These are phyloP conservation scores for Zhuqinia jingwanae DNA, from an alignment of 2,888 invertebrate species.

Conservation along the genomic window DNA sequence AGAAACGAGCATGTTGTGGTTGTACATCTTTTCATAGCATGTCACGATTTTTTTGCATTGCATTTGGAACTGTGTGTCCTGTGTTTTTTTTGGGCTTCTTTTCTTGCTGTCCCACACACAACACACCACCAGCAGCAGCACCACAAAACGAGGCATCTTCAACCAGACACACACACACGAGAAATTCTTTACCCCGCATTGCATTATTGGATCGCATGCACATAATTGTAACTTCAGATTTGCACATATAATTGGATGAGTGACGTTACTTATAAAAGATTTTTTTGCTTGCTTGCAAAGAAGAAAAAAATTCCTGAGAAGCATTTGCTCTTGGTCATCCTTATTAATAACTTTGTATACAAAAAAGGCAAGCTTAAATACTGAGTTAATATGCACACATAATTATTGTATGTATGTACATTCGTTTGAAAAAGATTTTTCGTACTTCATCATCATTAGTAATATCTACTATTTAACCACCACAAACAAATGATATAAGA, in stretches of 20 bases:
- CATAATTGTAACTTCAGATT: background rate
- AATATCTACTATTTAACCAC: background rate
- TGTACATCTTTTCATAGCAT: no score
- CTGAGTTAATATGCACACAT: no score
- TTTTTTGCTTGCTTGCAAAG: background rate
- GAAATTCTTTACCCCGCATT: background rate
- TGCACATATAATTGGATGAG: background rate
- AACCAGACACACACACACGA: background rate
- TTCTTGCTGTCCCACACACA: no score
- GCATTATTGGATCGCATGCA: conserved; percentile 2
- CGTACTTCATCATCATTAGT: background rate
- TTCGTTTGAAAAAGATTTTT: conserved; percentile 1
- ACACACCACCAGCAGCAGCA: no score
- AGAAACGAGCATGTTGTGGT: no score
- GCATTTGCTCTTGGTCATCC: conserved; percentile 33
- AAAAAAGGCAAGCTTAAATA: background rate
- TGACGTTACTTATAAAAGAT: background rate
- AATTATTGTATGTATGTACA: no score
- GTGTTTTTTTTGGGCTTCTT: no score
- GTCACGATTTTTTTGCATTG: conserved; percentile 35
- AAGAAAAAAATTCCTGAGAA: conserved; percentile 40
- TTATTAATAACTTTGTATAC: conserved; percentile 50
- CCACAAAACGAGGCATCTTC: no score
- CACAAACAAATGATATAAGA: background rate
- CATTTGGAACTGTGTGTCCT: no score